Percentiles rank a stretch among this genome's conserved stretches.
Conservation (phyloP, 2,888 invertebrate species). For the Griposia aprilina region DNA sequence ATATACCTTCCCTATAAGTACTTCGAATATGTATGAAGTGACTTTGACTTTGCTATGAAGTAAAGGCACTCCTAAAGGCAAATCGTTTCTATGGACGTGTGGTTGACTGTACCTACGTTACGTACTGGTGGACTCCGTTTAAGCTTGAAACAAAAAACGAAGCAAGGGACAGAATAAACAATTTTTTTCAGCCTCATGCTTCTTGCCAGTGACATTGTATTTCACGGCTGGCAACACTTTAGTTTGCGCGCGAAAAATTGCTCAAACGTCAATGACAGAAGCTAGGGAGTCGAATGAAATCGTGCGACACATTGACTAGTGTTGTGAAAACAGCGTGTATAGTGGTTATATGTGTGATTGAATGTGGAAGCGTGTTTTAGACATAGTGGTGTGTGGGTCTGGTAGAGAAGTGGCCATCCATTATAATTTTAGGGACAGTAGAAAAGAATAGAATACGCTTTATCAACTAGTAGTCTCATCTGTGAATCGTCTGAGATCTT, state of each 20-base stretch:
- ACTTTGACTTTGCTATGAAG: not conserved
- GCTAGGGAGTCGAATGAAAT: constrained; percentile 58
- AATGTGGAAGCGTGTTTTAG: constrained; percentile 5
- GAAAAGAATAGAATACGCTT: not conserved
- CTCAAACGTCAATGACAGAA: constrained; percentile 80
- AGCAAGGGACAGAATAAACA: constrained; percentile 29
- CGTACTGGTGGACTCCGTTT: not conserved
- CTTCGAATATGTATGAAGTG: no score
- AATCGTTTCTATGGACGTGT: not conserved
- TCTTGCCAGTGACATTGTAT: constrained; percentile 68
- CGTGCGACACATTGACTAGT: constrained; percentile 58
- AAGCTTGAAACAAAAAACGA: constrained; percentile 16
- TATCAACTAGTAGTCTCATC: not conserved
- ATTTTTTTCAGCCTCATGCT: constrained; percentile 31
- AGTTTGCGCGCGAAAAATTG: constrained; percentile 78
- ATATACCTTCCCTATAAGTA: no score
- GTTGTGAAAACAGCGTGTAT: constrained; percentile 27
- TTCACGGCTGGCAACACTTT: constrained; percentile 72
- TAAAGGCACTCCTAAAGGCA: not conserved
- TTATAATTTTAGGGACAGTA: not conserved
- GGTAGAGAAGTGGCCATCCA: no score
- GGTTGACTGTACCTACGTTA: not conserved
- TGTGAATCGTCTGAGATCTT: not conserved
- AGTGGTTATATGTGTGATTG: constrained; percentile 29
- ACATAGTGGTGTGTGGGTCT: not conserved